These are phyloP conservation scores for Heteromurus nitidus DNA, from an alignment of 2,888 invertebrate genomes.

Conservation along the genomic window DNA sequence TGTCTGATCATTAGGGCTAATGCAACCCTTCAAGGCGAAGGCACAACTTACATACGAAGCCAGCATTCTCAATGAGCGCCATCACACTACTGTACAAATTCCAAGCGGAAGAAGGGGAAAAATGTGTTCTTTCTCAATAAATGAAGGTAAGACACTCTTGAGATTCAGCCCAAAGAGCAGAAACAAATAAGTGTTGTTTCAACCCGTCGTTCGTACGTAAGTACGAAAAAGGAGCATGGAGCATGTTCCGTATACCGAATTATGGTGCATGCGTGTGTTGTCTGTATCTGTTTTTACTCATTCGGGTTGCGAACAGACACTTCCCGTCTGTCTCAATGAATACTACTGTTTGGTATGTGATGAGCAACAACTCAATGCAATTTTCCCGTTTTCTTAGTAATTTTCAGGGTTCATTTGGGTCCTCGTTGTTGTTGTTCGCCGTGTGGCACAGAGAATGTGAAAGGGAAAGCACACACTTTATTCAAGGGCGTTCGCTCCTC, in stretches of 20 bases:
- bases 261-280: too few relatives aligned
- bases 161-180: not conserved
- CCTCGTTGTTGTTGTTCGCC: too few relatives aligned
- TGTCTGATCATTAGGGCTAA: constrained; percentile 61
- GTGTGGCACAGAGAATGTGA: not conserved
- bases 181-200: not conserved
- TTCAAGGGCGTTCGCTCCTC: constrained; percentile 31
- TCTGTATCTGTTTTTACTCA: too few relatives aligned
- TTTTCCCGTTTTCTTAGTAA: constrained; percentile 7
- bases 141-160: constrained; percentile 26
- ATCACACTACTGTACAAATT: not conserved
- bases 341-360: constrained; percentile 17
- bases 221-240: constrained; percentile 14
- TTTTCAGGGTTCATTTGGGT: constrained; percentile 14
- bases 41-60: constrained; percentile 37
- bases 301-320: too few relatives aligned
- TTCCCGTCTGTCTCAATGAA: too few relatives aligned
- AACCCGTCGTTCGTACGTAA: too few relatives aligned
- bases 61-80: constrained; percentile 46
- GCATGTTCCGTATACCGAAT: not conserved
- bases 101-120: constrained; percentile 3
- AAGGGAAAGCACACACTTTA: constrained; percentile 23
- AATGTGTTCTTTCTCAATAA: not conserved
- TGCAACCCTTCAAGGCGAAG: constrained; percentile 55
- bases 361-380: constrained; percentile 34